Conservation (phyloP, 1,140 invertebrate genomes). For the Vanessa tameamea region DNA sequence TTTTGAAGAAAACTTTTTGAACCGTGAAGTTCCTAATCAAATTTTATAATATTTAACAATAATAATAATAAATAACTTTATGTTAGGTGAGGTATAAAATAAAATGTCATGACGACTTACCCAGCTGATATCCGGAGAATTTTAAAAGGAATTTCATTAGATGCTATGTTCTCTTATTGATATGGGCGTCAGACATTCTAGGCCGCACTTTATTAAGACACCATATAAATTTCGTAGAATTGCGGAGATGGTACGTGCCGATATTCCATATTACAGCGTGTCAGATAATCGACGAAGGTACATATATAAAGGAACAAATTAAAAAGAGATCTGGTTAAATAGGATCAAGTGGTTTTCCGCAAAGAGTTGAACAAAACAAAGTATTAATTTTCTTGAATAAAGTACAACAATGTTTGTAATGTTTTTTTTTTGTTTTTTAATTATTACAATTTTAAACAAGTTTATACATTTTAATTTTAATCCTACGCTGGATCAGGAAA, state of each 20-base stretch:
- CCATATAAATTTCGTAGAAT: conserved; percentile 61
- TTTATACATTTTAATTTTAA: no score
- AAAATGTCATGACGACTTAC: conserved; percentile 41
- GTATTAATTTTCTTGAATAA: no score
- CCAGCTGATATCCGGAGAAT: conserved; percentile 62
- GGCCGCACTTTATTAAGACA: conserved; percentile 75
- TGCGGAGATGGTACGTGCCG: conserved; percentile 60
- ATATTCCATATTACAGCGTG: conserved; percentile 63
- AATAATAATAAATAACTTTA: no score
- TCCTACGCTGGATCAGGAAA: no score
- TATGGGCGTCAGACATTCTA: conserved; percentile 67
- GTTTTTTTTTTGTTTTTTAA: no score
- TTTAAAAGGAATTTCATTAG: conserved; percentile 73
- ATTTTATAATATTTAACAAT: no score
- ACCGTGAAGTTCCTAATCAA: no score
- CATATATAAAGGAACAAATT: background rate
- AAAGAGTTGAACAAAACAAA: no score
- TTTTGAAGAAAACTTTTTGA: no score
- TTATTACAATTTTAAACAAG: no score
- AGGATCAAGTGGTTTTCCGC: no score
- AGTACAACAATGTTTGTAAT: no score
- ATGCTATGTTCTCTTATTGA: conserved; percentile 72
- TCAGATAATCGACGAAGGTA: conserved; percentile 27
- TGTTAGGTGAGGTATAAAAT: conserved; percentile 25
- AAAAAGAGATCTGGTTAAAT: background rate